Conservation (phyloP, 2,888 invertebrate genomes). For the Eupithecia centaureata region DNA sequence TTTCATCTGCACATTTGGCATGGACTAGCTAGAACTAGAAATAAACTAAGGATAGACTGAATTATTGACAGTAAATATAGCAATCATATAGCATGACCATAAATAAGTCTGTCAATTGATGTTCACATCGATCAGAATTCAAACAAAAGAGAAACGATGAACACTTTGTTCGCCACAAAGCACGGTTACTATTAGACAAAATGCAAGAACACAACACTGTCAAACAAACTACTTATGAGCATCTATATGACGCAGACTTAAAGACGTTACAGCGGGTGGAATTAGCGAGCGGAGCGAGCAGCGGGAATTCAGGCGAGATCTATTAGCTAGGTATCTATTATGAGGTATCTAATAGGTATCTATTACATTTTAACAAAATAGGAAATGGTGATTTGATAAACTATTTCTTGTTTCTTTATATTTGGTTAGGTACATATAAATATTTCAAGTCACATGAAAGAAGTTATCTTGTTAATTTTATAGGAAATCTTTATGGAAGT, state of each 20-base stretch:
- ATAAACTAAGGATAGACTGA: not conserved
- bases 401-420: too few relatives aligned
- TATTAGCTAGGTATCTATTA: too few relatives aligned
- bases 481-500: too few relatives aligned
- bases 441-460: too few relatives aligned
- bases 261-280: conserved; percentile 15
- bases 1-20: not conserved
- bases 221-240: conserved; percentile 25
- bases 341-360: too few relatives aligned
- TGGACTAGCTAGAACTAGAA: not conserved
- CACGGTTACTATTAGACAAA: conserved; percentile 35
- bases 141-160: conserved; percentile 32
- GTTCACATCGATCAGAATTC: conserved; percentile 13
- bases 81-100: not conserved
- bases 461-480: too few relatives aligned
- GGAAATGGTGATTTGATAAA: too few relatives aligned
- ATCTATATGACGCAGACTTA: conserved; percentile 24
- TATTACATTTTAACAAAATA: too few relatives aligned
- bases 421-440: too few relatives aligned
- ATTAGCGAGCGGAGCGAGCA: conserved; percentile 17
- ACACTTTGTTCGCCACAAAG: conserved; percentile 24
- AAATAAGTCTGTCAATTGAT: not conserved
- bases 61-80: not conserved
- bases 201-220: conserved; percentile 35
- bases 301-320: not conserved